Base-by-base conservation (phyloP, 2,113 vertebrate genomes). In the Hemibates koningsi region DNA sequence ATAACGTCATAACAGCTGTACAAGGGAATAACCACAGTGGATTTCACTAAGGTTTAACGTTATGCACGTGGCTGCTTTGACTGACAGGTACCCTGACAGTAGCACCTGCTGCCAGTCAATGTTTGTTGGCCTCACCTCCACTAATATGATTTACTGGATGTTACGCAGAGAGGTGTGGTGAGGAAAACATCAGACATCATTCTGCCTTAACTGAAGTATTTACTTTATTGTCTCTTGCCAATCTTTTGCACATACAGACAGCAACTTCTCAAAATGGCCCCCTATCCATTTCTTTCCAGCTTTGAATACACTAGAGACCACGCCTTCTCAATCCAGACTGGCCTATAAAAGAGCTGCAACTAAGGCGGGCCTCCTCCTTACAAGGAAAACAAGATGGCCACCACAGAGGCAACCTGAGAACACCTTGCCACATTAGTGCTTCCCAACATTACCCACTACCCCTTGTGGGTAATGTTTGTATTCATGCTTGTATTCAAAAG, bases 231-330 rank as follows among this genome's bases (percentile, higher is more conserved):
- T 34, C 34, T 34, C 32, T 34, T 34, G 34, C 34, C 34, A 34
- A 34, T 34, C 34, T 34, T 34, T 34, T 34, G 34, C 34, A 34
- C 34, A 34, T 34, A 34, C 34, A 34, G 34, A 34, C 34, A 34
- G 34, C 34, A 34, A 34, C 3, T 24, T 54, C 53, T 56, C 24
- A 0, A 57, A 57, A 27, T 0, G 0, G n/a, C 1, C 12, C 54
- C 0, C 4, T 57, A 8, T 27, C 12, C 21, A 14, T 57, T 57
- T 57, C 54, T 27, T 57, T 27, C 54, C 21, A 27, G 12, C 21
- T 57, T 14, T 57, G 4, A 57, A 56, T 56, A 27, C 21, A 27
- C 4, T 7, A 8, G 54, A 57, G 12, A 6, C 50, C 50, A 53
- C 19, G 5, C 9, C 9, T 53, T 53, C 50, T 3, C 19, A 53